These are phyloP conservation scores for Danaus chrysippus DNA, from an alignment of 2,888 invertebrate species.

Conservation along the genomic window DNA sequence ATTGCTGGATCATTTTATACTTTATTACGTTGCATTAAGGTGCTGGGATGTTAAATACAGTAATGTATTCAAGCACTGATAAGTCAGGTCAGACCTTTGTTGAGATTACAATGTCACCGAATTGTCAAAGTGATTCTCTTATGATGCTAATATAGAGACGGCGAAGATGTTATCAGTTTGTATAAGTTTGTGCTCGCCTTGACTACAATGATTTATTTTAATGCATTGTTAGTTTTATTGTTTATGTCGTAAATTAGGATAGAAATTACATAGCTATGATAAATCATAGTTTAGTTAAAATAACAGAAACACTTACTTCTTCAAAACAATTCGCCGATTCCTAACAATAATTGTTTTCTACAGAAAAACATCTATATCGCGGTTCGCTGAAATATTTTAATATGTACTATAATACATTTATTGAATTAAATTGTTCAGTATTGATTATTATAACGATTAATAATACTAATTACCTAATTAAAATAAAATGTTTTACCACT, in stretches of 20 bases:
- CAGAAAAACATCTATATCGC: no score
- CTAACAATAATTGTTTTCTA: no score
- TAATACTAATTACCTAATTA: no score
- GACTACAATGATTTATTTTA: conserved; percentile 7
- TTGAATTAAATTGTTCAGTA: no score
- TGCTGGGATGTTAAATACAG: conserved; percentile 32
- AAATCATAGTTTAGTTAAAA: no score
- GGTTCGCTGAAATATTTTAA: no score
- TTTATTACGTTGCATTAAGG: conserved; percentile 16
- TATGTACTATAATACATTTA: no score
- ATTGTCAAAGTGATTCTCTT: conserved; percentile 51
- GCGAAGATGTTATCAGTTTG: conserved; percentile 57
- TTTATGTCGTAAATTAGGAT: conserved; percentile 5
- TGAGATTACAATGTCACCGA: conserved; percentile 65
- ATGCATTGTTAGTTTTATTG: conserved; percentile 3
- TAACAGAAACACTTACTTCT: no score
- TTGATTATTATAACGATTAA: no score
- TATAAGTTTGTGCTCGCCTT: conserved; percentile 11
- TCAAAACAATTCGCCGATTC: no score
- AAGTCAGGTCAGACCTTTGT: conserved; percentile 70
- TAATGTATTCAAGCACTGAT: conserved; percentile 49
- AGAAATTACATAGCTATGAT: not conserved
- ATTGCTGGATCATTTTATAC: conserved; percentile 10
- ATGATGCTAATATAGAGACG: conserved; percentile 65
- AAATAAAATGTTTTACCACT: no score